A percentile compares a stretch with the other conserved stretches of the same genome.
Evolutionary conservation across 2,797 vertebrate genomes (phyloP).

Genomic region (Adrianichthys oophorus): DNA sequence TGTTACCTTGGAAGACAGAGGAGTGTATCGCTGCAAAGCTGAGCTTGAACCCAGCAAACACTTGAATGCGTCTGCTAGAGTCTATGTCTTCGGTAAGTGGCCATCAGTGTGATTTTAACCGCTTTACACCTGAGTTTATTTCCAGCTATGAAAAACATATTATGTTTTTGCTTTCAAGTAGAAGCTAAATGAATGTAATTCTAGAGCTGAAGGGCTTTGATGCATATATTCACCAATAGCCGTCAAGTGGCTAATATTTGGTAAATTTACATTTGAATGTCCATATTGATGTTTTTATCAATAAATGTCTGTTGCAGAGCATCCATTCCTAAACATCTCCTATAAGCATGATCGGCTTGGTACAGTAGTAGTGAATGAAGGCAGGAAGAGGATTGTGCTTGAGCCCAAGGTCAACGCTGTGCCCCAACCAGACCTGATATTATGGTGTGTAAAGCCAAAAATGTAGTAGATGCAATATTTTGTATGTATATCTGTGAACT

Average conservation of each 20-base stretch:
- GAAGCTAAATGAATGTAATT: too few species aligned
- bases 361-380: slow-evolving; percentile 57
- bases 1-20: slow-evolving; percentile 80
- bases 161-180: too few species aligned
- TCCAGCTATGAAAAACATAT: too few species aligned
- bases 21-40: slow-evolving; percentile 80
- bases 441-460: slow-evolving; percentile 75
- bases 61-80: slow-evolving; percentile 51
- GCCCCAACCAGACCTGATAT: slow-evolving; percentile 70
- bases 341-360: slow-evolving; percentile 52
- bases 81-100: slow-evolving; percentile 80
- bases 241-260: too few species aligned
- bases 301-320: slow-evolving; percentile 74
- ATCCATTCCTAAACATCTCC: slow-evolving; percentile 79
- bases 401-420: slow-evolving; percentile 81
- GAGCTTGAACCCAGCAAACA: neutral
- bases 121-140: too few species aligned
- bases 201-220: too few species aligned
- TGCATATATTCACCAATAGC: too few species aligned
- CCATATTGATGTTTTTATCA: neutral
- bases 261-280: too few species aligned
- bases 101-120: neutral
- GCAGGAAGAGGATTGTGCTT: slow-evolving; percentile 74
- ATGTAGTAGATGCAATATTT: neutral
- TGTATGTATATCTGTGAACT: neutral